Conservation (phyloP, 1,140 invertebrate genomes). For the Uloborus diversus region DNA sequence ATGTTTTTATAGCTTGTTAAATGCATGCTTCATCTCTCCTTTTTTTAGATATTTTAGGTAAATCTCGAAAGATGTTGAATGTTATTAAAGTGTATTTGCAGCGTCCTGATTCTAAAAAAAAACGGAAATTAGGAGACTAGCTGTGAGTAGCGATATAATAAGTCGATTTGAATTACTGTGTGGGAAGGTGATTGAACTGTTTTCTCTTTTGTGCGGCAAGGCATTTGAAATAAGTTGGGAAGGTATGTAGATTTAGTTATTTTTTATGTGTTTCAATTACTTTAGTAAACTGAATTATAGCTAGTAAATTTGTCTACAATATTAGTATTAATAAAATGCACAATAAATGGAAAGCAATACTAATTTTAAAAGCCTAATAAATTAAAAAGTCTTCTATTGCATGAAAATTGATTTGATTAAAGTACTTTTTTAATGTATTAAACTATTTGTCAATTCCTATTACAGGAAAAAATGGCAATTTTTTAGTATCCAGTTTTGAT, state of each 20-base stretch:
- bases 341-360: background rate
- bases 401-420: background rate
- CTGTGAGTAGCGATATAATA: slow-evolving; percentile 67
- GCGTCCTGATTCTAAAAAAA: slow-evolving; percentile 10
- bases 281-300: background rate
- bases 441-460: too few relatives aligned
- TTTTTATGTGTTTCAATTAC: slow-evolving; percentile 44
- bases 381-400: background rate
- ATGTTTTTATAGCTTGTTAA: too few relatives aligned
- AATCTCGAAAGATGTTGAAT: slow-evolving; percentile 25
- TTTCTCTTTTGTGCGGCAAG: slow-evolving; percentile 66
- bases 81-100: slow-evolving; percentile 35
- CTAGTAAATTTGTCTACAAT: background rate
- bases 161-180: slow-evolving; percentile 68
- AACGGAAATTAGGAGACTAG: slow-evolving; percentile 71
- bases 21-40: too few relatives aligned
- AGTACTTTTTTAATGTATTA: background rate
- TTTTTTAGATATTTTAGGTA: too few relatives aligned
- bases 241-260: slow-evolving; percentile 66
- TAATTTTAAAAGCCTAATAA: background rate
- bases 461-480: too few relatives aligned
- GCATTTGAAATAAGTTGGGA: slow-evolving; percentile 70
- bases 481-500: too few relatives aligned
- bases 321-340: background rate
- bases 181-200: slow-evolving; percentile 69